Percentiles rank a stretch among this genome's conserved stretches.
Evolutionary conservation across 2,888 invertebrate species (phyloP).

Genomic region (Eristalis pertinax): DNA sequence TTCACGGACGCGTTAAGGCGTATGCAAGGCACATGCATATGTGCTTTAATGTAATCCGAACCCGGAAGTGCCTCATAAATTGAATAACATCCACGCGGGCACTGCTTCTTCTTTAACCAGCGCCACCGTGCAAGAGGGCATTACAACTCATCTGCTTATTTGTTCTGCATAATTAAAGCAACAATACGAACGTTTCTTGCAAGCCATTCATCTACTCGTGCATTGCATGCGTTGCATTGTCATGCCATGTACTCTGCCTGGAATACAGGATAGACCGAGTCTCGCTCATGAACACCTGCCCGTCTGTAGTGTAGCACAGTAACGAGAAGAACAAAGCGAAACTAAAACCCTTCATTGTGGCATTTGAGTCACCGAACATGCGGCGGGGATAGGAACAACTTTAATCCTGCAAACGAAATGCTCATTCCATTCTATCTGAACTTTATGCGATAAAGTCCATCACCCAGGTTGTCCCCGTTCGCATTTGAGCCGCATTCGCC

Average conservation of each 20-base stretch:
- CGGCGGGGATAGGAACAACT: not conserved
- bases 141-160: slow-evolving; percentile 50
- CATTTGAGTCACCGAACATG: slow-evolving; percentile 12
- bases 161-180: slow-evolving; percentile 46
- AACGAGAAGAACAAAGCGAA: slow-evolving; percentile 10
- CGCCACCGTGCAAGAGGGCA: not conserved
- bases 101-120: slow-evolving; percentile 9
- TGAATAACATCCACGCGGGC: not conserved
- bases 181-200: slow-evolving; percentile 6
- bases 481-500: not conserved
- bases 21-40: not conserved
- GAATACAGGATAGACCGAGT: slow-evolving; percentile 2
- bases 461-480: not conserved
- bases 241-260: not conserved
- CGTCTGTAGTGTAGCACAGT: not conserved
- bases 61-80: slow-evolving; percentile 29
- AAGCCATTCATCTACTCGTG: slow-evolving; percentile 11
- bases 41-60: not conserved
- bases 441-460: slow-evolving; percentile 18
- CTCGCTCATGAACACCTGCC: not conserved
- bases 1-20: not conserved
- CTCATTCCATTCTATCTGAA: slow-evolving; percentile 18
- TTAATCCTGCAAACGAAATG: slow-evolving; percentile 39
- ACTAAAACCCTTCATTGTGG: slow-evolving; percentile 25
- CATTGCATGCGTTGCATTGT: not conserved